Evolutionary conservation across 2,888 invertebrate species (phyloP).

Genomic region (Drosophila mimetica): DNA sequence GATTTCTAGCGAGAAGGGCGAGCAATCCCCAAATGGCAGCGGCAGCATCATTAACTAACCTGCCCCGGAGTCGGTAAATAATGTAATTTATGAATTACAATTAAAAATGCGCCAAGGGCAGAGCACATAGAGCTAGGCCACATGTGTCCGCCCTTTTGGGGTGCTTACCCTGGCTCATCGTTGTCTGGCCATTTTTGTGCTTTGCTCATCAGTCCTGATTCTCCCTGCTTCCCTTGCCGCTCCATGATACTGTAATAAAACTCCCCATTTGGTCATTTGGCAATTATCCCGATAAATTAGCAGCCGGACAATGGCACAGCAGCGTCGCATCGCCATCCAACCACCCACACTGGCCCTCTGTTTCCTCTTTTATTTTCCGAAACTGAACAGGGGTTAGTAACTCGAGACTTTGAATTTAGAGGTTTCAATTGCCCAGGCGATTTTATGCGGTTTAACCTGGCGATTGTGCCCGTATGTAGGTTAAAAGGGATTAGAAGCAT

Average conservation of each 20-base stretch:
- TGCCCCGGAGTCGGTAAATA: constrained; percentile 55
- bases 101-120: constrained; percentile 73
- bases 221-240: constrained; percentile 3
- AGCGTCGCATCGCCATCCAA: constrained; percentile 30
- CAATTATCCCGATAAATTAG: constrained; percentile 84
- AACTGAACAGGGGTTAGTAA: constrained; percentile 28
- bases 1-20: constrained; percentile 15
- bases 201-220: no score
- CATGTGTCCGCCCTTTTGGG: constrained; percentile 25
- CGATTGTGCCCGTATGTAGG: not conserved
- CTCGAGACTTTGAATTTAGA: constrained; percentile 6
- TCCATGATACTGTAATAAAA: constrained; percentile 78
- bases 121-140: constrained; percentile 20
- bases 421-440: constrained; percentile 2
- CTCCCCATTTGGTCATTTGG: constrained; percentile 84
- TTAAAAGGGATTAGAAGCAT: not conserved
- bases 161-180: constrained; percentile 15
- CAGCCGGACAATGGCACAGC: constrained; percentile 69
- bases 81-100: constrained; percentile 83
- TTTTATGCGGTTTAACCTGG: constrained; percentile 3
- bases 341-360: constrained; percentile 9
- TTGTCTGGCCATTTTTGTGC: no score
- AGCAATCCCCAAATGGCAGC: constrained; percentile 32
- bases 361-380: not conserved
- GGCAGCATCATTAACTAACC: constrained; percentile 46